Evolutionary conservation across 2,888 invertebrate genomes (phyloP), one percentile per base, ranked within the genome.

Genomic region (Amorpha juglandis): DNA sequence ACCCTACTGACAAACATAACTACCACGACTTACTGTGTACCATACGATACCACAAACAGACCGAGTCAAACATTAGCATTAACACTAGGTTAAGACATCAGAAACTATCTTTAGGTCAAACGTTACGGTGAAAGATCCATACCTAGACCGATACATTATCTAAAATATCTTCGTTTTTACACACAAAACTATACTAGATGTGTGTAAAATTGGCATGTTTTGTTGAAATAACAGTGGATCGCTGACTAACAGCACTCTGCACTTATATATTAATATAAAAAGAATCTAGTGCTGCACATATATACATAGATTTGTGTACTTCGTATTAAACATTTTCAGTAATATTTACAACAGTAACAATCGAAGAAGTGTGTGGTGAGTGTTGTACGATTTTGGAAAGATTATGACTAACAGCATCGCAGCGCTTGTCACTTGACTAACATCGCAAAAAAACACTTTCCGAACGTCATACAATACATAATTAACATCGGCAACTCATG

Each of bases 231-330:
- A 73, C 65, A 69, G 78, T 77, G 76, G 71, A 76, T 73, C 76
- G 90, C 92, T 88, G 90, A 92, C 91, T 93, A 93, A 93, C 91
- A 88, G 89, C 92, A 93, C 91, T 88, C 75, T 79, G 92, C 92
- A 92, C 91, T 80, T 72, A 72, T 70, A 38, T 9, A 86, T 80
- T 83, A 88, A 86, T 83, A 79, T 75, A 79, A 58, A 27, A 84
- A 73, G 83, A 78, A 77, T 78, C 73, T 80, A 88, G 86, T 82
- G 77, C 75, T 81, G 92, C 92, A 92, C 92, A 88, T 75, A 88
- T 87, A 87, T 83, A 83, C 84, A 87, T 86, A 87, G 83, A 83
- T 85, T 87, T 88, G 86, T 90, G 91, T 91, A 83, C 88, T 89
- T 83, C 84, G 81, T 87, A 83, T 84, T 83, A 83, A 86, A 77